These are phyloP conservation scores for Phallusia fumigata DNA, from an alignment of 23 tunicate species.

Conservation along the genomic window DNA sequence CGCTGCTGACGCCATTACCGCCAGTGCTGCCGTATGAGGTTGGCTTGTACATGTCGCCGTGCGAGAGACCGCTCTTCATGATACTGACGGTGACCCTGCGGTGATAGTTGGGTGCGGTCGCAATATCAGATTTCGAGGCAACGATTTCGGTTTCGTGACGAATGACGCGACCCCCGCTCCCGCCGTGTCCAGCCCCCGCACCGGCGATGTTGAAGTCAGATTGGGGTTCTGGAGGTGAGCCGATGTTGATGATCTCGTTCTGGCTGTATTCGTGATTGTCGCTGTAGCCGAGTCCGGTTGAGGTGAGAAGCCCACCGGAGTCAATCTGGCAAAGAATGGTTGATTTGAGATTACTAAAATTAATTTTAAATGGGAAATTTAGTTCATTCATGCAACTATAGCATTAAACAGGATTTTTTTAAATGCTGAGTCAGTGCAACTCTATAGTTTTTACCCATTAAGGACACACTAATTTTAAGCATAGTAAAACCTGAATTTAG, in stretches of 20 bases:
- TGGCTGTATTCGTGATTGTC: slow-evolving; percentile 19
- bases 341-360: not conserved
- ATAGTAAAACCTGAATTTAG: too few relatives aligned
- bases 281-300: slow-evolving; percentile 28
- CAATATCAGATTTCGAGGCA: not conserved
- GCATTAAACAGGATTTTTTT: too few relatives aligned
- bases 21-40: slow-evolving; percentile 34
- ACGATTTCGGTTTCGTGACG: slow-evolving; percentile 6
- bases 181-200: slow-evolving; percentile 33
- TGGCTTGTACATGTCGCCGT: slow-evolving; percentile 25
- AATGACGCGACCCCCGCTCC: slow-evolving; percentile 30
- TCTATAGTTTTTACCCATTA: too few relatives aligned
- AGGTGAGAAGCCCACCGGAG: slow-evolving; percentile 9
- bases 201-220: slow-evolving; percentile 13
- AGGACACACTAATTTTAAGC: too few relatives aligned
- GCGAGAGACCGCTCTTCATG: slow-evolving; percentile 24
- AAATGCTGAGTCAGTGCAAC: too few relatives aligned
- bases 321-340: not conserved
- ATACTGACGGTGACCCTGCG: slow-evolving; percentile 5
- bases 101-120: slow-evolving; percentile 30
- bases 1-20: not conserved
- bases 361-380: not conserved
- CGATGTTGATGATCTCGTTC: slow-evolving; percentile 8
- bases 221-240: slow-evolving; percentile 15
- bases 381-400: not conserved